Percentiles rank a stretch among this genome's conserved stretches.
Conservation (phyloP, 2,888 invertebrate genomes). For the Eilema griseolum region DNA sequence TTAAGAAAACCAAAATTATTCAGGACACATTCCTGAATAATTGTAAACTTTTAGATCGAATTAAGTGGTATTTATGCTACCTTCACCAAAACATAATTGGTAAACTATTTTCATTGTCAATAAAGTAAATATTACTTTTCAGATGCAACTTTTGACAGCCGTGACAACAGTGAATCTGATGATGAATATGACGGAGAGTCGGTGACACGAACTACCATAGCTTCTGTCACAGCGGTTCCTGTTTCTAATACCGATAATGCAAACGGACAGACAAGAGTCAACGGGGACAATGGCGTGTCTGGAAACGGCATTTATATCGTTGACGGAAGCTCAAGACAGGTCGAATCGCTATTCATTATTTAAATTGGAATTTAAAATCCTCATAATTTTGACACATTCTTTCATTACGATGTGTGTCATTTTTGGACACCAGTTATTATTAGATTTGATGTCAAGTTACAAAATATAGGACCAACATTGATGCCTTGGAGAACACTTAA, state of each 20-base stretch:
- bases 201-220: constrained; percentile 28
- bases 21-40: background rate
- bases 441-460: background rate
- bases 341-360: background rate
- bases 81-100: too few relatives aligned
- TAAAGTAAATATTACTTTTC: constrained; percentile 13
- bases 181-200: constrained; percentile 53
- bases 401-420: background rate
- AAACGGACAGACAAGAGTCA: background rate
- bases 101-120: background rate
- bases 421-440: background rate
- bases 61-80: background rate
- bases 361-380: background rate
- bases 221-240: constrained; percentile 23
- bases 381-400: background rate
- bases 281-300: background rate
- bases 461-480: background rate
- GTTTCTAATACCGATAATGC: constrained; percentile 8
- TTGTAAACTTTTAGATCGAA: background rate
- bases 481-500: background rate
- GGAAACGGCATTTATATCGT: constrained; percentile 11
- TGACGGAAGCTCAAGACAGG: constrained; percentile 11
- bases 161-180: constrained; percentile 77
- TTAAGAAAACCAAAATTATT: background rate
- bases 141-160: constrained; percentile 80